A percentile compares a stretch with the other conserved stretches of the same genome.
These are phyloP conservation scores for Tragopan temminckii DNA, from an alignment of 2,797 vertebrate species.

Conservation along the genomic window DNA sequence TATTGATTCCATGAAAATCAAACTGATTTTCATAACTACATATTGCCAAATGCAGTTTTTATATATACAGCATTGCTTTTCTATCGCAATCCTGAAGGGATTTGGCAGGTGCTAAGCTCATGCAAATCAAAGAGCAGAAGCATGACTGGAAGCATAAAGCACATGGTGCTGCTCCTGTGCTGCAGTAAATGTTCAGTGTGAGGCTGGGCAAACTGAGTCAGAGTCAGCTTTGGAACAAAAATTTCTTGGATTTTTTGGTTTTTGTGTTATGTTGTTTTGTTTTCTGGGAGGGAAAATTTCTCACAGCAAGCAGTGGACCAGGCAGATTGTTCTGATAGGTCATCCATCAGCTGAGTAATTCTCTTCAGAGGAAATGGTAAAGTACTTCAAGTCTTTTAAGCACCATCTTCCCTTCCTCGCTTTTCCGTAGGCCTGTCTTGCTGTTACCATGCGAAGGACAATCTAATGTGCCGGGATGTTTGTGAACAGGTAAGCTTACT, in stretches of 20 bases:
- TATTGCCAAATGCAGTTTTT: neutral
- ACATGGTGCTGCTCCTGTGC: neutral
- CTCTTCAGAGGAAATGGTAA: neutral
- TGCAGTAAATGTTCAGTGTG: neutral
- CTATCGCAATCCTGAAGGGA: neutral
- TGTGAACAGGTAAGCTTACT: constrained; percentile 92
- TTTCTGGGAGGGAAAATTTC: neutral
- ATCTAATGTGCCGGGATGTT: constrained; percentile 92
- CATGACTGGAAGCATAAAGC: neutral
- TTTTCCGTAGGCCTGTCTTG: constrained; percentile 85
- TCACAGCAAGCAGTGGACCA: accelerated
- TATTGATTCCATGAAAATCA: neutral
- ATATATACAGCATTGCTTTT: neutral
- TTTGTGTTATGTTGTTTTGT: neutral
- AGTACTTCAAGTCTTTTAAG: neutral
- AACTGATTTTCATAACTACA: neutral
- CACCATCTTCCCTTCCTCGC: neutral
- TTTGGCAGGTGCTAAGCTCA: neutral
- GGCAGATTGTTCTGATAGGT: neutral
- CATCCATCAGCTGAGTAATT: neutral
- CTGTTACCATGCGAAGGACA: constrained; percentile 92
- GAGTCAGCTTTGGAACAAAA: neutral
- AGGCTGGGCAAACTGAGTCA: neutral
- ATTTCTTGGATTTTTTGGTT: neutral
- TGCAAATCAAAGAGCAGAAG: neutral